phyloP scores from a whole-genome alignment of 2,113 vertebrate genomes.

The Theristicus caerulescens region DNA sequence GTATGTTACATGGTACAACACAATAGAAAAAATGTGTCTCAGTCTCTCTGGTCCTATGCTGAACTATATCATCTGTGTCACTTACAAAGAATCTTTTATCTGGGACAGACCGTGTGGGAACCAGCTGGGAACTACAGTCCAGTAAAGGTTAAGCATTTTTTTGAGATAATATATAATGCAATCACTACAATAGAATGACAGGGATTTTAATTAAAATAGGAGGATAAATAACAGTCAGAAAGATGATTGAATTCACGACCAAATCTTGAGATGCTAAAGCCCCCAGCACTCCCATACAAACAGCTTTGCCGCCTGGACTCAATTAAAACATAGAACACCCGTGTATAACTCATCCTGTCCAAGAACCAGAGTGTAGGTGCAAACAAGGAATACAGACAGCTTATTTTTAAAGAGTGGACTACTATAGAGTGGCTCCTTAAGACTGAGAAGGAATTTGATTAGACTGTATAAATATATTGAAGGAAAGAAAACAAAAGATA shows the following conservation, averaged over 20 bases:
- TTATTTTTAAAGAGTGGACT: background rate
- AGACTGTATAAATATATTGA: background rate
- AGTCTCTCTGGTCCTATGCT: background rate
- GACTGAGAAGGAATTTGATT: slow-evolving; percentile 6
- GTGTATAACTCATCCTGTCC: background rate
- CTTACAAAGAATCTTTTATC: background rate
- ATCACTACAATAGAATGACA: background rate
- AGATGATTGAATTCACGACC: background rate
- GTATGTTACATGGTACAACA: background rate
- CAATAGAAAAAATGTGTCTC: background rate
- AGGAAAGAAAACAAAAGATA: background rate
- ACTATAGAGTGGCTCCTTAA: background rate
- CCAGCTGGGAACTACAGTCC: background rate
- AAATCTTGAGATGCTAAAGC: background rate
- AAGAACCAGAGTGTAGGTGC: background rate
- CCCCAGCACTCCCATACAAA: background rate
- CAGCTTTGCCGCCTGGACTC: background rate
- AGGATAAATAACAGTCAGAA: background rate
- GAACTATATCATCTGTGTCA: background rate
- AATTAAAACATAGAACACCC: background rate
- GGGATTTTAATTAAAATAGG: background rate
- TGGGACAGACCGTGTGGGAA: background rate
- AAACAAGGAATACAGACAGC: background rate
- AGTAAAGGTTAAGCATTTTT: background rate
- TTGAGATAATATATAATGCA: background rate